Evolutionary conservation across 1,140 invertebrate species (phyloP).

Genomic region (Cardiocondyla obscurior): DNA sequence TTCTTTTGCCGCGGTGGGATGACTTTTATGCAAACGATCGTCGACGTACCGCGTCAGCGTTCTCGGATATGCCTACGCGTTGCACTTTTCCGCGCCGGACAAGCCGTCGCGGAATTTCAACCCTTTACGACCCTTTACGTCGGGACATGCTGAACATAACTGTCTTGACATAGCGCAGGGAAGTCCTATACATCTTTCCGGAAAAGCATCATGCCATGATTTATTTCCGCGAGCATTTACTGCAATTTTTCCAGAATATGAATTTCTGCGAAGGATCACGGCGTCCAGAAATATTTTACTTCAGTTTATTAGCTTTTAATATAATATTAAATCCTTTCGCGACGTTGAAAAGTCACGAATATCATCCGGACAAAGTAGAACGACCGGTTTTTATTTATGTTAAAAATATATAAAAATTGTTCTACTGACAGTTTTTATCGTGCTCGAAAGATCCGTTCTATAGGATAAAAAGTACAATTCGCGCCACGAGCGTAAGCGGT

Average conservation of each 20-base stretch:
- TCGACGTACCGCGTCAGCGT: constrained; percentile 54
- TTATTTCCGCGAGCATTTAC: constrained; percentile 1
- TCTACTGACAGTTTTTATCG: not conserved
- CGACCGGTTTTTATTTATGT: not conserved
- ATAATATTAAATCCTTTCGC: not conserved
- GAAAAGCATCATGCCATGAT: constrained; percentile 7
- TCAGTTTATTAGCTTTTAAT: not conserved
- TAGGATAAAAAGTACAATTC: not conserved
- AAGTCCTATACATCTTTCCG: not conserved
- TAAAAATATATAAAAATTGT: not conserved
- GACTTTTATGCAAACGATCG: constrained; percentile 69
- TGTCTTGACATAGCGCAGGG: not conserved
- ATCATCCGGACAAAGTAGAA: not conserved
- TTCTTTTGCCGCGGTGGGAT: constrained; percentile 16
- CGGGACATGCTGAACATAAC: constrained; percentile 29
- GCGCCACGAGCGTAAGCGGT: constrained; percentile 9
- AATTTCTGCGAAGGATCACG: not conserved
- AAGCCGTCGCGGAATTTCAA: constrained; percentile 27
- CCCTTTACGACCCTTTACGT: constrained; percentile 17
- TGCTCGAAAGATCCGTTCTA: not conserved
- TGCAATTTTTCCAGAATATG: not conserved
- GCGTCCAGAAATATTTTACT: not conserved
- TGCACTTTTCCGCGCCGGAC: constrained; percentile 59
- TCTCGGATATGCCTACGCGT: constrained; percentile 34
- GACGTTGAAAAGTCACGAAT: not conserved